phyloP scores from a whole-genome alignment of 2,113 vertebrate species.

The Thermophis baileyi region DNA sequence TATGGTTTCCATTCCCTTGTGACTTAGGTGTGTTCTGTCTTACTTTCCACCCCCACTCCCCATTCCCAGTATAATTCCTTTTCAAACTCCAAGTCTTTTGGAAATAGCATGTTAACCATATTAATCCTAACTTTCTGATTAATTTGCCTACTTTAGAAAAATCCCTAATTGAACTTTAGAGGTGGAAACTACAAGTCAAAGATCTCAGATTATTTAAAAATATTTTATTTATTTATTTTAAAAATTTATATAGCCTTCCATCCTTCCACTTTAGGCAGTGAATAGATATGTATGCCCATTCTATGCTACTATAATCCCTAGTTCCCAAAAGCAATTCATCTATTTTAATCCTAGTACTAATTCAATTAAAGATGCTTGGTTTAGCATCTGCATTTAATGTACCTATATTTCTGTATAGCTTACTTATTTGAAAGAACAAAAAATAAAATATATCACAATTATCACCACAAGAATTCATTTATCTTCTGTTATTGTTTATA shows the following conservation, averaged over 20 bases:
- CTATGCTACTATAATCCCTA: conserved; percentile 35
- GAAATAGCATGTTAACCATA: not conserved
- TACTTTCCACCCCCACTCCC: not conserved
- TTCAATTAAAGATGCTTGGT: conserved; percentile 38
- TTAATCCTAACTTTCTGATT: not conserved
- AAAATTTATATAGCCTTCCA: not conserved
- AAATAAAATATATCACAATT: not conserved
- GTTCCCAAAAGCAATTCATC: conserved; percentile 26
- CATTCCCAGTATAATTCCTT: not conserved
- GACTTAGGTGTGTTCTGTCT: not conserved
- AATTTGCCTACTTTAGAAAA: not conserved
- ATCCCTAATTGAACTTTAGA: conserved; percentile 9
- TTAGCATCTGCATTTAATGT: conserved; percentile 9
- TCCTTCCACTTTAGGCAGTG: not conserved
- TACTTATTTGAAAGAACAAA: not conserved
- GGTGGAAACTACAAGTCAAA: not conserved
- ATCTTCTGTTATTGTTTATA: not conserved
- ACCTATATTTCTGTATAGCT: conserved; percentile 26
- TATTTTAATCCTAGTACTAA: conserved; percentile 32
- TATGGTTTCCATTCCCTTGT: not conserved
- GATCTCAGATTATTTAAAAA: conserved; percentile 29
- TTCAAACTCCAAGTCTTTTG: not conserved
- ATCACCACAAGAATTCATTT: not conserved
- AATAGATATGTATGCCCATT: conserved; percentile 24
- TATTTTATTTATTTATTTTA: conserved; percentile 12